A percentile compares a stretch with the other conserved stretches of the same genome.
phyloP scores from a whole-genome alignment of 1,140 invertebrate species.

The Polypedilum vanderplanki region DNA sequence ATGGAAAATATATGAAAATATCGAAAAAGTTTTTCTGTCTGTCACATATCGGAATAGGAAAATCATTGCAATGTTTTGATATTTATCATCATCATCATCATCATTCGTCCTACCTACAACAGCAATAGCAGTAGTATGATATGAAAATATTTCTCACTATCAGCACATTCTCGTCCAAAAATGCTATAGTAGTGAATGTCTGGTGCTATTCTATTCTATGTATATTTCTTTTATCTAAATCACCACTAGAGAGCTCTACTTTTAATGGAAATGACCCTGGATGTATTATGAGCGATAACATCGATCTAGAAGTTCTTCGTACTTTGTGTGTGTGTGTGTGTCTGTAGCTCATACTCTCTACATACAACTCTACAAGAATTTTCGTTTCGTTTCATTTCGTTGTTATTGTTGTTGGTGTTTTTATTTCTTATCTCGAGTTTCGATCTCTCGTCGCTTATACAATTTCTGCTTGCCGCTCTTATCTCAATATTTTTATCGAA shows the following conservation, averaged over 20 bases:
- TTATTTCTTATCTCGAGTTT: slow-evolving; percentile 11
- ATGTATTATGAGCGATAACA: slow-evolving; percentile 2
- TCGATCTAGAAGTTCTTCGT: neutral
- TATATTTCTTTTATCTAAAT: slow-evolving; percentile 20
- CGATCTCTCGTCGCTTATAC: slow-evolving; percentile 9
- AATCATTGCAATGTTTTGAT: no score
- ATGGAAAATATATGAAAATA: no score
- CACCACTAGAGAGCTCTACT: slow-evolving; percentile 16
- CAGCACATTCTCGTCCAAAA: neutral
- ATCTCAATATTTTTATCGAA: slow-evolving; percentile 24
- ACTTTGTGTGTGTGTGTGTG: neutral
- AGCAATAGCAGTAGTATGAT: no score
- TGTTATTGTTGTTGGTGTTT: slow-evolving; percentile 24
- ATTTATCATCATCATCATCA: no score
- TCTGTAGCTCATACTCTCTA: neutral
- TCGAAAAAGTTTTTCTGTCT: no score
- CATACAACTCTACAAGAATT: slow-evolving; percentile 18
- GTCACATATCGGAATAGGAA: no score
- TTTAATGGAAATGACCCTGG: slow-evolving; percentile 17
- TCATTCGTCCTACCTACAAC: neutral
- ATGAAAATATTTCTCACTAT: slow-evolving; percentile 3
- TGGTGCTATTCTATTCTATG: neutral
- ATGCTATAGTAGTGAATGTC: neutral
- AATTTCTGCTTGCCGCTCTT: slow-evolving; percentile 12
- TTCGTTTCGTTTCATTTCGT: slow-evolving; percentile 17